Evolutionary conservation across 2,113 vertebrate genomes (phyloP), one percentile per base, ranked within the genome.

Genomic region (Phalacrocorax brasilianus): DNA sequence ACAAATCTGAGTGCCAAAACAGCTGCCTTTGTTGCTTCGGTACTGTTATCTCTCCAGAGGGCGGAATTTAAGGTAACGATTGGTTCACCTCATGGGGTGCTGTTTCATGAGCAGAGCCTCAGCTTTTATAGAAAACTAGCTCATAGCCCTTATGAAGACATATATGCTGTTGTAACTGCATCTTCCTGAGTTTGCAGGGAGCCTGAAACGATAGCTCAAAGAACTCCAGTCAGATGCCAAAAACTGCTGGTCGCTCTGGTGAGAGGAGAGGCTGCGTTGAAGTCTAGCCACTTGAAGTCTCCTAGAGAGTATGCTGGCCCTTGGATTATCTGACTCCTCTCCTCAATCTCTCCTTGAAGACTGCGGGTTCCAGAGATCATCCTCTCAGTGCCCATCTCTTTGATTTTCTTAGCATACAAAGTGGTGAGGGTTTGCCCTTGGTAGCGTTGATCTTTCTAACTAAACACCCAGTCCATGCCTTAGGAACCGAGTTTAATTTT

Each of bases 81-180:
- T 52, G 35, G n/a, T 62, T 86, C 7, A 5, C 15, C 40, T 75
- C 1, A 2, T 30, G 61, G 6, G 56, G 6, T 82, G 28, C 8
- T 66, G 16, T 38, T 88, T 85, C 85, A 81, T 88, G 88, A 82
- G 14, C 52, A 79, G 22, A 85, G 20, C 70, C 80, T 81, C 47
- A 47, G 33, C 50, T 88, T 50, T 71, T 38, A 11, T 32, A 68
- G 42, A 49, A 61, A 85, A 24, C 5, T 3, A 5, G 8, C 72
- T 91, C 5, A 3, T 16, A 79, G n/a, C 13, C 45, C 18, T 81
- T 42, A 33, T 0, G 1, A 40, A 85, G 32, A 47, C 0, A 0
- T 3, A 10, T 21, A 1, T 65, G 22, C 27, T 74, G 38, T 45
- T 93, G 44, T 49, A 79, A 40, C 22, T 63, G 6, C 22, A 20